Percentiles rank a stretch among this genome's conserved stretches.
Conservation (phyloP, 1,140 invertebrate species). For the Pogonus chalceus region DNA sequence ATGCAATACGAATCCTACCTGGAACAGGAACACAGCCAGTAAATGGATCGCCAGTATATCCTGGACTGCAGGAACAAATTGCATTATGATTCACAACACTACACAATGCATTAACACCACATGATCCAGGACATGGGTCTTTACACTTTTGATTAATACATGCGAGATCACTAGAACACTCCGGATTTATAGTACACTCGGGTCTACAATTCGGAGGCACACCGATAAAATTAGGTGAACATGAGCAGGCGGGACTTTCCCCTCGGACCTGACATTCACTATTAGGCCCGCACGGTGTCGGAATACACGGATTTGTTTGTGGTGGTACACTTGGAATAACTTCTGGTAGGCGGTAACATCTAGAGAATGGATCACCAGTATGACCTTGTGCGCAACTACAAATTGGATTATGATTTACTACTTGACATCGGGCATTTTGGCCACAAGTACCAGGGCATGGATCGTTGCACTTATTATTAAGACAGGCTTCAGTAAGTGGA, state of each 20-base stretch:
- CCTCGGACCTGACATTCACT: constrained; percentile 62
- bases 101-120: constrained; percentile 73
- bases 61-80: constrained; percentile 65
- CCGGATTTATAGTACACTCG: constrained; percentile 72
- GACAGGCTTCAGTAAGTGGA: constrained; percentile 53
- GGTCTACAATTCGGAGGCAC: constrained; percentile 71
- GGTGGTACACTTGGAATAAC: constrained; percentile 30
- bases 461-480: constrained; percentile 57
- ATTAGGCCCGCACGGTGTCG: constrained; percentile 73
- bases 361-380: constrained; percentile 60
- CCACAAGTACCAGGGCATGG: constrained; percentile 67
- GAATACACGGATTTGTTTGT: constrained; percentile 58
- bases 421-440: constrained; percentile 57
- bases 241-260: constrained; percentile 67
- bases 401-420: constrained; percentile 64
- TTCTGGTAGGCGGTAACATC: constrained; percentile 44
- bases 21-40: constrained; percentile 53
- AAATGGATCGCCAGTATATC: constrained; percentile 76
- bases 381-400: constrained; percentile 59
- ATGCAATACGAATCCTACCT: constrained; percentile 52
- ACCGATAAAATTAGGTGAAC: constrained; percentile 64
- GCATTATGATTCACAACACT: constrained; percentile 72
- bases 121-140: constrained; percentile 77
- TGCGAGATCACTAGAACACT: constrained; percentile 66
- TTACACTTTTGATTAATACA: constrained; percentile 72